Percentiles rank a stretch among this genome's conserved stretches.
Evolutionary conservation across 2,797 vertebrate genomes (phyloP).

Genomic region (Heterohyrax brucei): DNA sequence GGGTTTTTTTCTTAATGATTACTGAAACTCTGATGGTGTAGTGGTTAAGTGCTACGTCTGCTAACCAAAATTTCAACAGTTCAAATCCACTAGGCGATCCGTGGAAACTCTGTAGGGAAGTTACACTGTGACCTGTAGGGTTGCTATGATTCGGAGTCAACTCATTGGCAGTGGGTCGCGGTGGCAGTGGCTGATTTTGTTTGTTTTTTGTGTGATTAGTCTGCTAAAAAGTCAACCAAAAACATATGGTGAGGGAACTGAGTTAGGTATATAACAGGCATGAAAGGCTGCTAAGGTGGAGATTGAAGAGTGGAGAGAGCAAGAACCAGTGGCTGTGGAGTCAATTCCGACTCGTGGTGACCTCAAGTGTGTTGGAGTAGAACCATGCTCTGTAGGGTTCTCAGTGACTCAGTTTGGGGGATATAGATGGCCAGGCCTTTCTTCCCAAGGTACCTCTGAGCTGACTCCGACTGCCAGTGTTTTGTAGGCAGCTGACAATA

Average conservation of each 20-base stretch:
- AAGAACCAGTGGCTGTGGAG: background rate
- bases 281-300: background rate
- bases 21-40: background rate
- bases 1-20: background rate
- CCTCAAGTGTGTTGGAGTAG: background rate
- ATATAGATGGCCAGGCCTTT: background rate
- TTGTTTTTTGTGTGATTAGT: background rate
- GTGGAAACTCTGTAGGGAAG: no score
- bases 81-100: no score
- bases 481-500: background rate
- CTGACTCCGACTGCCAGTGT: background rate
- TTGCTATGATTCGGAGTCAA: no score
- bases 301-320: background rate
- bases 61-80: no score
- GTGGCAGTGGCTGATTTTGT: background rate
- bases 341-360: background rate
- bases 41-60: no score
- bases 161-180: no score
- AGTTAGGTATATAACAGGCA: background rate
- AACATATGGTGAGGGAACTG: background rate
- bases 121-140: no score
- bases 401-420: background rate
- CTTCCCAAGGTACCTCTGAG: background rate
- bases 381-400: background rate
- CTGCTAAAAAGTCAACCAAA: background rate